These are phyloP conservation scores for Drosophila imparisetae DNA, from an alignment of 2,888 invertebrate genomes.

Conservation along the genomic window DNA sequence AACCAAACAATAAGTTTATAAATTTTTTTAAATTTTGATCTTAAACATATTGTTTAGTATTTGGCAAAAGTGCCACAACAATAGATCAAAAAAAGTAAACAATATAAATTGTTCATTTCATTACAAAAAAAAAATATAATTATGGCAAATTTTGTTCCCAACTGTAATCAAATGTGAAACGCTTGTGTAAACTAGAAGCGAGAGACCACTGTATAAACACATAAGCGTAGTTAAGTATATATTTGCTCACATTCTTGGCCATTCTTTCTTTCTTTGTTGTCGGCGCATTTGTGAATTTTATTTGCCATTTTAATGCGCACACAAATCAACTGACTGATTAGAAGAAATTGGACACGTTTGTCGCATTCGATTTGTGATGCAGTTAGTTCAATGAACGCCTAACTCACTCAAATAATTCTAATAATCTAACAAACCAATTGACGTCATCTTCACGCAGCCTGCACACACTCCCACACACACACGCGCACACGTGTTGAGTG, in stretches of 20 bases:
- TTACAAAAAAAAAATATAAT: not conserved
- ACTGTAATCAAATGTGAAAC: not conserved
- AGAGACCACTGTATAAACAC: constrained; percentile 3
- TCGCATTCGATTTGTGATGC: constrained; percentile 33
- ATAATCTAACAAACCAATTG: constrained; percentile 33
- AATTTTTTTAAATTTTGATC: too few relatives aligned
- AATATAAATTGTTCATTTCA: not conserved
- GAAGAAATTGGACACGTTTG: constrained; percentile 53
- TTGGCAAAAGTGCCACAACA: too few relatives aligned
- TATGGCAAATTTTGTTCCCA: not conserved
- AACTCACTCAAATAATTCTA: constrained; percentile 13
- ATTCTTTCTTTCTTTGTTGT: constrained; percentile 54
- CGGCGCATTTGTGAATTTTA: constrained; percentile 51
- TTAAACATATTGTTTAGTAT: too few relatives aligned
- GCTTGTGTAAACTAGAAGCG: not conserved
- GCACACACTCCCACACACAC: not conserved
- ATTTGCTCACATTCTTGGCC: constrained; percentile 43
- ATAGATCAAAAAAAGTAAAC: too few relatives aligned
- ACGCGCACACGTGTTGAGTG: constrained; percentile 12
- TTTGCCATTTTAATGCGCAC: constrained; percentile 49
- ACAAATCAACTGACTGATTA: constrained; percentile 39
- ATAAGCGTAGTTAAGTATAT: constrained; percentile 20
- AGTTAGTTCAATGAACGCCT: constrained; percentile 25
- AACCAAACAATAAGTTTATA: too few relatives aligned
- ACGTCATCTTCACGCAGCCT: constrained; percentile 44